Evolutionary conservation across 1,140 invertebrate genomes (phyloP).

Genomic region (Cydia strobilella): DNA sequence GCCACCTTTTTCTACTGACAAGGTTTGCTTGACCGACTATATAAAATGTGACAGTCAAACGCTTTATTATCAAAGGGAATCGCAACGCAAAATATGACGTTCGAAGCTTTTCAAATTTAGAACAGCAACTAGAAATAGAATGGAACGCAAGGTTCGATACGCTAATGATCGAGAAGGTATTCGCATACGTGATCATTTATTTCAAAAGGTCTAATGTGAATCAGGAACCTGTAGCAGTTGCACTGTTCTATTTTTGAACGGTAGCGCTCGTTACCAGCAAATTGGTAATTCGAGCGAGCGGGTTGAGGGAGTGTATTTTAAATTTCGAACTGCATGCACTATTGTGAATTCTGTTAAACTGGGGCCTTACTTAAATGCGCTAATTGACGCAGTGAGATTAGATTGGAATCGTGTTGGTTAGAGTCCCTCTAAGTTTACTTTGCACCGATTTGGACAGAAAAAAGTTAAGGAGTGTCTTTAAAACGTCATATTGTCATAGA

Average conservation of each 20-base stretch:
- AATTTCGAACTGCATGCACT: conserved; percentile 7
- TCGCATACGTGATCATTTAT: not conserved
- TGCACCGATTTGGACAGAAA: not conserved
- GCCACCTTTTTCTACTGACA: no score
- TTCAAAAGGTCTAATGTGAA: not conserved
- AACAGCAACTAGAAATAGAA: conserved; percentile 1
- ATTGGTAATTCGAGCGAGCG: conserved; percentile 35
- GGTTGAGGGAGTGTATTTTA: conserved; percentile 32
- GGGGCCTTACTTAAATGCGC: not conserved
- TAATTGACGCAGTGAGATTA: not conserved
- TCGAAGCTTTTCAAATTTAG: conserved; percentile 7
- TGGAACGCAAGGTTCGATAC: conserved; percentile 18
- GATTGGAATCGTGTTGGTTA: not conserved
- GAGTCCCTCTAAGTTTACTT: not conserved
- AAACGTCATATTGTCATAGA: no score
- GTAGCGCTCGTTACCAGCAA: conserved; percentile 33
- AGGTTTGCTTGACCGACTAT: no score
- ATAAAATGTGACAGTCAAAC: not conserved
- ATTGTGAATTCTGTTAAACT: not conserved
- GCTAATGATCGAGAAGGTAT: conserved; percentile 13
- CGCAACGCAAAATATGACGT: conserved; percentile 1
- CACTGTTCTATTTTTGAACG: not conserved
- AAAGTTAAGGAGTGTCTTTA: no score
- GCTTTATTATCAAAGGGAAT: not conserved
- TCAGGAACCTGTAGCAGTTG: not conserved